A percentile compares a stretch with the other conserved stretches of the same genome.
These are phyloP conservation scores for Cynopterus brachyotis DNA, from an alignment of 2,113 vertebrate species.

Conservation along the genomic window DNA sequence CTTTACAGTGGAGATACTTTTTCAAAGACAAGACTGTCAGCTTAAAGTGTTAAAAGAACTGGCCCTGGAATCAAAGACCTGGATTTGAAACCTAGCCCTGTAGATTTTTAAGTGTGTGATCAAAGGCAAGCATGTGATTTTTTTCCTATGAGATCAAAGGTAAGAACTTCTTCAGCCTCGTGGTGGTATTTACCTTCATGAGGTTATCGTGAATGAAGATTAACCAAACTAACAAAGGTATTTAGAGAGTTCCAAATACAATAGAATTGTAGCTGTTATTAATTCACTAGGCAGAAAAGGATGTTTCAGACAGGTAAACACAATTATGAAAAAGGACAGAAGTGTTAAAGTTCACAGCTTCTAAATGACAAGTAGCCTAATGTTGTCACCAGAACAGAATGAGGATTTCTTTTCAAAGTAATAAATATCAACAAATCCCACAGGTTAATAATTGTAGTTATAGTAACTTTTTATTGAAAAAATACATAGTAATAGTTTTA, in stretches of 20 bases:
- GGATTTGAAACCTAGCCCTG: background rate
- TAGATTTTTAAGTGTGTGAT: background rate
- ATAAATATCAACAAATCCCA: background rate
- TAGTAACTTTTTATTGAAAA: background rate
- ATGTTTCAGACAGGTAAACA: background rate
- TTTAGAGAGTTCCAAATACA: background rate
- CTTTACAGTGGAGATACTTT: background rate
- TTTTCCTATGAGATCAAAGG: background rate
- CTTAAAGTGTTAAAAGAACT: background rate
- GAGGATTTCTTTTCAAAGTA: background rate
- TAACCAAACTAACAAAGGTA: background rate
- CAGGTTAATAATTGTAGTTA: background rate
- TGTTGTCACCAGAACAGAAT: background rate
- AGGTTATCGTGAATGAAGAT: background rate
- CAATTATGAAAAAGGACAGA: background rate
- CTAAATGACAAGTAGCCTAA: background rate
- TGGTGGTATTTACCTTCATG: background rate
- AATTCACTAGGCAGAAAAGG: background rate
- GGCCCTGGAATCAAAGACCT: background rate
- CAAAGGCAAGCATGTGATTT: background rate
- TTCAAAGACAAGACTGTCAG: background rate
- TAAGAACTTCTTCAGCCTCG: background rate
- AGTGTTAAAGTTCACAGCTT: background rate
- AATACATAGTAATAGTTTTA: background rate
- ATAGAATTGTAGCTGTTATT: background rate